phyloP scores from a whole-genome alignment of 2,888 invertebrate genomes.

The Hartigia nigra region DNA sequence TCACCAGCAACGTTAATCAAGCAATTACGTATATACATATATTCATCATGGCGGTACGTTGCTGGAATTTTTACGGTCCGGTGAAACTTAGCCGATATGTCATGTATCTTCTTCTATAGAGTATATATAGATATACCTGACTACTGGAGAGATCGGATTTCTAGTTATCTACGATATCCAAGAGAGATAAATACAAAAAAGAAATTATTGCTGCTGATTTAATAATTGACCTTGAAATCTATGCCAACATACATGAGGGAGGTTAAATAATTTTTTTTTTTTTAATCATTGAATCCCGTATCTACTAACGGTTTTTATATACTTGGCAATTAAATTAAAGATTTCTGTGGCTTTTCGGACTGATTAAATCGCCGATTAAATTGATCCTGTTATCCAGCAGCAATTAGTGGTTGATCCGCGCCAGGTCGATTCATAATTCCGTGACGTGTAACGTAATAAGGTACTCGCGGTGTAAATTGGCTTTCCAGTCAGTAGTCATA shows the following conservation, averaged over 20 bases:
- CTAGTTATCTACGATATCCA: constrained; percentile 23
- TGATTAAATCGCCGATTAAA: background rate
- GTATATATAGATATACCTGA: background rate
- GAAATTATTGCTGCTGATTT: background rate
- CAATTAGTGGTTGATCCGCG: background rate
- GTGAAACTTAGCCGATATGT: background rate
- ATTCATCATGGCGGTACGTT: background rate
- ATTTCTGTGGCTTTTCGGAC: background rate
- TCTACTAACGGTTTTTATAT: background rate
- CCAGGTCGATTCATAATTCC: constrained; percentile 42
- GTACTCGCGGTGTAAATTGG: constrained; percentile 57
- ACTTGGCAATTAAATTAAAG: background rate
- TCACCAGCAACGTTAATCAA: background rate
- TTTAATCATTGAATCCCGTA: background rate
- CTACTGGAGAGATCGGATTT: constrained; percentile 44
- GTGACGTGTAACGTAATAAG: constrained; percentile 46
- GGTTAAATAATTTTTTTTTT: background rate
- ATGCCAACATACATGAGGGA: background rate
- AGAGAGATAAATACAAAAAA: background rate
- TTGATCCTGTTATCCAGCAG: background rate
- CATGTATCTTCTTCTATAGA: background rate
- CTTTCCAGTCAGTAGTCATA: constrained; percentile 64
- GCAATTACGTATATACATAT: background rate
- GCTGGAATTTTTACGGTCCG: background rate
- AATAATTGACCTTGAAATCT: background rate